Conservation (phyloP, 1,140 invertebrate species). For the Macrostomum lignano region DNA sequence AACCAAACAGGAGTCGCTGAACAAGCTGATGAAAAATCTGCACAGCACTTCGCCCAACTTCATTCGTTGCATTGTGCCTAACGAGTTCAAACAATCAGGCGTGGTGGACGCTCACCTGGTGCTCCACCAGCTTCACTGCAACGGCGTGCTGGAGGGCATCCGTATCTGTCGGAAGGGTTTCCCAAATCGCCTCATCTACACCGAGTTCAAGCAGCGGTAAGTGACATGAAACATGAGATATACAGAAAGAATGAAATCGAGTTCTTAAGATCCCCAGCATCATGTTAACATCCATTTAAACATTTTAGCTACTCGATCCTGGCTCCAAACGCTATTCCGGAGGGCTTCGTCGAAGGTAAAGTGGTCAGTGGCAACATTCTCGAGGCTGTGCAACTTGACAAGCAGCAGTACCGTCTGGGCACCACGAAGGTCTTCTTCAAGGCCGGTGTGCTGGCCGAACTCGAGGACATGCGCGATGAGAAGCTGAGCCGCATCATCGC, state of each 20-base stretch:
- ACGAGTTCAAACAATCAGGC: constrained; percentile 83
- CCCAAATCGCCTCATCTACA: constrained; percentile 98
- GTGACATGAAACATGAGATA: constrained; percentile 29
- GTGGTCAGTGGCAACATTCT: constrained; percentile 49
- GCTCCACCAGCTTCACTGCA: constrained; percentile 89
- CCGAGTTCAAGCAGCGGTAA: constrained; percentile 97
- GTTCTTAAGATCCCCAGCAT: background rate
- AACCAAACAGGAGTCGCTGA: constrained; percentile 49
- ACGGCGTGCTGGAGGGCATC: constrained; percentile 99
- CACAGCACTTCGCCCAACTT: constrained; percentile 89
- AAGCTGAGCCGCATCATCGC: constrained; percentile 86
- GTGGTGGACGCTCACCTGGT: constrained; percentile 94
- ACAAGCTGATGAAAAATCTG: constrained; percentile 80
- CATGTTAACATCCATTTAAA: background rate
- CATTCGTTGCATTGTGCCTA: constrained; percentile 98
- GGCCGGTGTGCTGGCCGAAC: constrained; percentile 94
- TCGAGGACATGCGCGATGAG: constrained; percentile 98
- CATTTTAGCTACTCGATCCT: constrained; percentile 69
- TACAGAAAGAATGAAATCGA: no score
- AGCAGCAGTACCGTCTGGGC: constrained; percentile 65
- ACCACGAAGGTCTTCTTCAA: constrained; percentile 98
- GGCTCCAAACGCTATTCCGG: constrained; percentile 48
- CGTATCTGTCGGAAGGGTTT: constrained; percentile 99
- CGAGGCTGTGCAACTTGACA: constrained; percentile 45
- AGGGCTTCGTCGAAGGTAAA: constrained; percentile 45